Conservation (phyloP, 2,113 vertebrate species). For the Malurus elegans region DNA sequence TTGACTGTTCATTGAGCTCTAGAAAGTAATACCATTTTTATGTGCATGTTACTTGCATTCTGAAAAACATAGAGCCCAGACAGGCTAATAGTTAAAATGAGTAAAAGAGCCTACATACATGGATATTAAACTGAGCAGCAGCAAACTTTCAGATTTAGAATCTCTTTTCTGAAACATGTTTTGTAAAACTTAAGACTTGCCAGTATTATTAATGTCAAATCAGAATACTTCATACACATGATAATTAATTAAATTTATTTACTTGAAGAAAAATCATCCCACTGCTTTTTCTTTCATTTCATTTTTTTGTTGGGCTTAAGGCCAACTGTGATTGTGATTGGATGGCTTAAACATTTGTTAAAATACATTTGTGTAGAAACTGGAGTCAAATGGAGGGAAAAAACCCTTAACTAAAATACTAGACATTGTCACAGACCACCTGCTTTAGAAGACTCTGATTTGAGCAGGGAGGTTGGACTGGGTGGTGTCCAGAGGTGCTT, state of each 20-base stretch:
- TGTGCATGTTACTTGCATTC: neutral
- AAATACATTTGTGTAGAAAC: neutral
- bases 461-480: neutral
- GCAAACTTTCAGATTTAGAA: neutral
- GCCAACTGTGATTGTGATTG: neutral
- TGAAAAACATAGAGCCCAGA: neutral
- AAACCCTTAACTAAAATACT: neutral
- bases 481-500: neutral
- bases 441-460: neutral
- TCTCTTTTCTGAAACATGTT: neutral
- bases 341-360: neutral
- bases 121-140: neutral
- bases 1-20: neutral
- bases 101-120: fast-evolving
- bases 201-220: neutral
- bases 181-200: neutral
- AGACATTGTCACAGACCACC: neutral
- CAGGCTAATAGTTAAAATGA: neutral
- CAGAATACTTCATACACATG: neutral
- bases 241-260: neutral
- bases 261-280: neutral
- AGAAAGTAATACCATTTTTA: neutral
- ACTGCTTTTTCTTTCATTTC: neutral
- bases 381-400: neutral
- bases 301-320: neutral